Conservation (phyloP, 2,797 vertebrate genomes). For the Enteromius thamalakanensis region DNA sequence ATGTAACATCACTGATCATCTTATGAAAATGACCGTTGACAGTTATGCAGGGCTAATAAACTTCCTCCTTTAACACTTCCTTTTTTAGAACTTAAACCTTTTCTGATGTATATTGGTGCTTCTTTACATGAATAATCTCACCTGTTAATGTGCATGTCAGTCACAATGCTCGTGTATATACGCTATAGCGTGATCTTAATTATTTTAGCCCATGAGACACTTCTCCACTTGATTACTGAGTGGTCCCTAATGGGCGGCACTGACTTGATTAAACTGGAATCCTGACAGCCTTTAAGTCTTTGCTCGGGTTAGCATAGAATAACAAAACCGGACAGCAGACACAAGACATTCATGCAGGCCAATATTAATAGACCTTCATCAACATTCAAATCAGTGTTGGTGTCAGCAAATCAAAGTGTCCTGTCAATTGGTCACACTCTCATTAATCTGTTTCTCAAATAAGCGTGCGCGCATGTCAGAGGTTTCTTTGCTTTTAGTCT, state of each 20-base stretch:
- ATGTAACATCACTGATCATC: not conserved
- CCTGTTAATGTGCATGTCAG: not conserved
- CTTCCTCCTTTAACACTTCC: not conserved
- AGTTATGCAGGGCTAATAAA: not conserved
- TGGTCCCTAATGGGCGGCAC: slow-evolving; percentile 17
- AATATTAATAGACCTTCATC: slow-evolving; percentile 34
- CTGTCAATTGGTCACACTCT: slow-evolving; percentile 17
- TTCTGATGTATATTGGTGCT: not conserved
- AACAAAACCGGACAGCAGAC: slow-evolving; percentile 21
- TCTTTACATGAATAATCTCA: not conserved
- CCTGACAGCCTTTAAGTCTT: slow-evolving; percentile 32
- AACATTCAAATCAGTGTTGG: slow-evolving; percentile 26
- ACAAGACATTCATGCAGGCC: not conserved
- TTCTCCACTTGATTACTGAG: slow-evolving; percentile 16
- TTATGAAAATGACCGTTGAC: not conserved
- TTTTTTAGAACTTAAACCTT: slow-evolving; percentile 7
- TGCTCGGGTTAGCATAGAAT: slow-evolving; percentile 9
- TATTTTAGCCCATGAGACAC: not conserved
- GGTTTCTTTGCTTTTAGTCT: not conserved
- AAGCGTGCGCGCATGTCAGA: not conserved
- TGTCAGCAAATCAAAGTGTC: slow-evolving; percentile 4
- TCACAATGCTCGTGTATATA: not conserved
- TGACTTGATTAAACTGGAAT: slow-evolving; percentile 24
- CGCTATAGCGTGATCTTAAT: slow-evolving; percentile 3
- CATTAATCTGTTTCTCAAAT: slow-evolving; percentile 8